phyloP scores from a whole-genome alignment of 2,888 invertebrate species.

The Agrotis clavis region DNA sequence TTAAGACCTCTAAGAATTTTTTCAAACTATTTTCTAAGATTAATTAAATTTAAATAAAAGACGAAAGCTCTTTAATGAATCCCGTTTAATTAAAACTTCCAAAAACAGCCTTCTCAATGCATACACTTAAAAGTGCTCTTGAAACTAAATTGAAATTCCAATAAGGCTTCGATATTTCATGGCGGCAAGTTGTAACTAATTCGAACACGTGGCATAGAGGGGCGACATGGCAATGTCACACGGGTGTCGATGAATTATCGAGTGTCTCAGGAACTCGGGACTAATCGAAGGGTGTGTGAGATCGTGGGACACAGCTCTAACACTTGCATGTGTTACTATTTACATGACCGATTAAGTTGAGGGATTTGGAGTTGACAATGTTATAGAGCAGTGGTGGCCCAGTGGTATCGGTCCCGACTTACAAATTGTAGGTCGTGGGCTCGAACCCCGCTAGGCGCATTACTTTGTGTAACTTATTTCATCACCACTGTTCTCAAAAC shows the following conservation, averaged over 20 bases:
- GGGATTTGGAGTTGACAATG: constrained; percentile 18
- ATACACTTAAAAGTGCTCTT: constrained; percentile 29
- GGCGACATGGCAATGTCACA: constrained; percentile 62
- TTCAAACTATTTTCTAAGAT: not conserved
- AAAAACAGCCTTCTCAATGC: constrained; percentile 10
- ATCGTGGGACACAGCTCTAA: constrained; percentile 56
- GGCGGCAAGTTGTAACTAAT: constrained; percentile 64
- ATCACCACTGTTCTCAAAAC: no score
- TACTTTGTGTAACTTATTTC: no score
- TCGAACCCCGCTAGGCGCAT: no score
- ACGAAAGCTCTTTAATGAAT: not conserved
- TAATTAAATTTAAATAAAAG: no score
- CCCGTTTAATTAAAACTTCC: constrained; percentile 9
- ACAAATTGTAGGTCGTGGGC: no score
- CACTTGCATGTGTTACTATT: constrained; percentile 55
- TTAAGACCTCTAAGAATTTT: not conserved
- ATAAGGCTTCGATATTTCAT: constrained; percentile 56
- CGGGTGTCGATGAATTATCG: constrained; percentile 85
- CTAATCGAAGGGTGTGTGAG: constrained; percentile 75
- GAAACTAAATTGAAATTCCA: constrained; percentile 60
- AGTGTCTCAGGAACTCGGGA: constrained; percentile 80
- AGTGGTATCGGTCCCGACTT: no score
- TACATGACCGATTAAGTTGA: constrained; percentile 57
- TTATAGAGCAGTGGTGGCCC: no score
- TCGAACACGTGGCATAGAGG: constrained; percentile 71